Base-by-base conservation (phyloP, 2,113 vertebrate species). In the Aphyosemion australe region DNA sequence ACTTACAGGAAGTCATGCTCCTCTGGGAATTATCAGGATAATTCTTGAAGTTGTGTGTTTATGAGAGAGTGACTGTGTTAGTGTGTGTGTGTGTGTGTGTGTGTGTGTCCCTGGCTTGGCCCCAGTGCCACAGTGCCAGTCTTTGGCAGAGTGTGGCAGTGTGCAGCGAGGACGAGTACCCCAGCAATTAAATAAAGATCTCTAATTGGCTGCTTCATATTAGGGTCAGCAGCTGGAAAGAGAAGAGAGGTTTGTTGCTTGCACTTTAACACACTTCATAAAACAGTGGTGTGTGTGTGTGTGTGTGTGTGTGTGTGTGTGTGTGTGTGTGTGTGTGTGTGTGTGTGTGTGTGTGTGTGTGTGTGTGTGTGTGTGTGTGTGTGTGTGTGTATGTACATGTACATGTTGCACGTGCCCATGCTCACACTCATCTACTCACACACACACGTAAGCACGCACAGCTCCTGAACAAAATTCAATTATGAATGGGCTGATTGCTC, bases 401-500 rank as follows among this genome's bases (percentile, higher is more conserved):
- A 53, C 74, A 73, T 21, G 43, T 47, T 21, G 12, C 80, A 26
- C 59, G 53, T 73, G 13, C 52, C 2, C 37, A 48, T 41, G 51
- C 72, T 65, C 77, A 79, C 80, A 82, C 92, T 92, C 90, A 91
- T 65, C 61, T 65, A 37, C 76, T 65, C 72, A 37, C 76, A 61
- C 46, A 11, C 46, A 48, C 46, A 48, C 46, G 74, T 79, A 84
- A 79, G 71, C 88, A 76, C 85, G 90, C 91, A 92, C 89, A 84
- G 89, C 93, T 91, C 93, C 92, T 93, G 92, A 94, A 94, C 93
- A 90, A 95, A 96, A 98, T 97, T 96, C 94, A 98, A 97, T 98
- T 96, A 97, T 96, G 98, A 95, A 97, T 98, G 93, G 94, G 91
- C 94, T 95, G 93, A 93, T 95, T 94, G 91, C 95, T 95, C 92